These are phyloP conservation scores for Novumbra hubbsi DNA, from an alignment of 2,797 vertebrate species.

Conservation along the genomic window DNA sequence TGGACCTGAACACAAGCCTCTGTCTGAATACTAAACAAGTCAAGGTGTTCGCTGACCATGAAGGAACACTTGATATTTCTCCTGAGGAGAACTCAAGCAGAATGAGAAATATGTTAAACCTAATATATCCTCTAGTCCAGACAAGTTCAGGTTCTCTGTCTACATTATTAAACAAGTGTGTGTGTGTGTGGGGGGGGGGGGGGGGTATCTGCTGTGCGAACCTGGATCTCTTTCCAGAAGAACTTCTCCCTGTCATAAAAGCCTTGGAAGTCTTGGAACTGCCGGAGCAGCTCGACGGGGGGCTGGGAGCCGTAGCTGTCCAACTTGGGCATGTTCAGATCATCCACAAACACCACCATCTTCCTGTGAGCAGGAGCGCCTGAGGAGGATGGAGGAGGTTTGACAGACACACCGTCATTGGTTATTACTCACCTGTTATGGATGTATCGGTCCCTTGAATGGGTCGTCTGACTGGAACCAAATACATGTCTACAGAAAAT, in stretches of 20 bases:
- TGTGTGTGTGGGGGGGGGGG: not conserved
- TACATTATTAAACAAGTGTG: not conserved
- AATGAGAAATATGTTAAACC: not conserved
- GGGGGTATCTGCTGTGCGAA: not conserved
- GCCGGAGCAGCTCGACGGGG: constrained; percentile 81
- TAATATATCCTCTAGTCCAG: not conserved
- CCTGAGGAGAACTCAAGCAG: not conserved
- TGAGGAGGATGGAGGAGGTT: constrained; percentile 27
- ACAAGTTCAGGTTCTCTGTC: not conserved
- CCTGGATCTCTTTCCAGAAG: constrained; percentile 85
- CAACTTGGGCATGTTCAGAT: constrained; percentile 86
- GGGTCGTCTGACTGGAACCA: no score
- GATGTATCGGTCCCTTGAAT: no score
- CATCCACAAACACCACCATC: constrained; percentile 84
- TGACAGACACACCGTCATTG: no score
- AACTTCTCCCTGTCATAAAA: constrained; percentile 83
- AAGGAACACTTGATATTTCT: not conserved
- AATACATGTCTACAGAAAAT: no score
- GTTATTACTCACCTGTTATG: no score
- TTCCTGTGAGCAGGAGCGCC: constrained; percentile 80
- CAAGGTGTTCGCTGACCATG: not conserved
- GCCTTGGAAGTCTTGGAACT: constrained; percentile 85
- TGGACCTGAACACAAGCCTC: not conserved
- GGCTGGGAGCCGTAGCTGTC: constrained; percentile 85
- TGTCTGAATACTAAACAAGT: not conserved